phyloP scores from a whole-genome alignment of 1,140 invertebrate genomes.

The Drosophila nebulosa region DNA sequence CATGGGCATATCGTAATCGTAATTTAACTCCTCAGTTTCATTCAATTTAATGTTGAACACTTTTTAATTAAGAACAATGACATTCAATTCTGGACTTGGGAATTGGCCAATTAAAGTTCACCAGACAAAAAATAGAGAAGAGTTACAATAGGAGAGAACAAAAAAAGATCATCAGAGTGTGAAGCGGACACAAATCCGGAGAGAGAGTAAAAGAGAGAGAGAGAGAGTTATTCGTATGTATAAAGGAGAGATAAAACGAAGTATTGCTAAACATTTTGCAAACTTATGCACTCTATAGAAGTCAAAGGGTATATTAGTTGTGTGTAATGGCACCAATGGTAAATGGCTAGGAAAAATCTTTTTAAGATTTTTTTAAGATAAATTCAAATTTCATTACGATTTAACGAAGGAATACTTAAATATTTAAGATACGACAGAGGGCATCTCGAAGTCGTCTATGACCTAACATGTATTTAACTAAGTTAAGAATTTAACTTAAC shows the following conservation, averaged over 20 bases:
- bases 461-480: not conserved
- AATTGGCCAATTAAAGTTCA: not conserved
- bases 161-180: not conserved
- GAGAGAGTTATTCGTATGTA: not conserved
- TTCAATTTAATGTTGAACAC: not conserved
- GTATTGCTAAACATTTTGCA: not conserved
- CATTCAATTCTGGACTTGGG: not conserved
- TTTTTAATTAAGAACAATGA: not conserved
- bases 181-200: not conserved
- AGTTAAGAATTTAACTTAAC: not conserved
- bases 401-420: no score
- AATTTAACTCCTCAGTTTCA: not conserved
- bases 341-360: no score
- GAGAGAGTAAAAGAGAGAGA: not conserved
- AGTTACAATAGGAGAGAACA: not conserved
- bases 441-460: not conserved
- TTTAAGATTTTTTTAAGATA: no score
- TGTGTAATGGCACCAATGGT: no score
- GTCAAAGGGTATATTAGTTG: not conserved
- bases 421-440: no score
- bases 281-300: not conserved
- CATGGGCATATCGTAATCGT: not conserved
- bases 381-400: no score
- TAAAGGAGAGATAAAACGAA: not conserved
- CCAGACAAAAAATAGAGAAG: not conserved